Evolutionary conservation across 37 sponge, comb jelly and placozoan species (phyloP).

Genomic region (Ianthella basta): DNA sequence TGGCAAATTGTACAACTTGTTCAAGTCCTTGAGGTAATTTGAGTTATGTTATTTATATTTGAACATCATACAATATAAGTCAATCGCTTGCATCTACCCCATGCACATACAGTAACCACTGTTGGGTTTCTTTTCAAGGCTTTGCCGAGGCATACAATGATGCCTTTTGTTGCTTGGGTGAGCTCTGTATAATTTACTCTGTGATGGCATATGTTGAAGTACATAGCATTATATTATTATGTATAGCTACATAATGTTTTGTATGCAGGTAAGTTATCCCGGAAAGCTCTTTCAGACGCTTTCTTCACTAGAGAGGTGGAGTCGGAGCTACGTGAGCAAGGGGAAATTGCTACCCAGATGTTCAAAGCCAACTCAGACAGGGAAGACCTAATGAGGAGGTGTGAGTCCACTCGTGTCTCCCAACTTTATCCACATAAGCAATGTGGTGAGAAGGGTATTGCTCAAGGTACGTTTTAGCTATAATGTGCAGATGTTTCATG

Average conservation of each 20-base stretch:
- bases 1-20: neutral
- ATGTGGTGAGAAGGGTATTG: constrained; percentile 7
- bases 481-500: neutral
- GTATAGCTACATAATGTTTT: neutral
- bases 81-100: neutral
- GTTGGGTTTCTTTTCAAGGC: constrained; percentile 17
- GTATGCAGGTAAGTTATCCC: neutral
- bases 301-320: constrained; percentile 13
- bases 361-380: neutral
- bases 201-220: too few relatives aligned
- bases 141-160: constrained; percentile 19
- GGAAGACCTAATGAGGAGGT: neutral
- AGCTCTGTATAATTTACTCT: too few relatives aligned
- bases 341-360: neutral
- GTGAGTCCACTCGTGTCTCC: neutral
- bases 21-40: constrained; percentile 13
- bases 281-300: neutral
- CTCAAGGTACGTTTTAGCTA: neutral
- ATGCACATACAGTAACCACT: too few relatives aligned
- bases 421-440: neutral
- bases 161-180: constrained; percentile 7
- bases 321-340: neutral
- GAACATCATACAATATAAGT: neutral
- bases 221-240: neutral
- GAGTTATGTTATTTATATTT: neutral